phyloP scores from a whole-genome alignment of 2,888 invertebrate species.

The Chirona hameri region DNA sequence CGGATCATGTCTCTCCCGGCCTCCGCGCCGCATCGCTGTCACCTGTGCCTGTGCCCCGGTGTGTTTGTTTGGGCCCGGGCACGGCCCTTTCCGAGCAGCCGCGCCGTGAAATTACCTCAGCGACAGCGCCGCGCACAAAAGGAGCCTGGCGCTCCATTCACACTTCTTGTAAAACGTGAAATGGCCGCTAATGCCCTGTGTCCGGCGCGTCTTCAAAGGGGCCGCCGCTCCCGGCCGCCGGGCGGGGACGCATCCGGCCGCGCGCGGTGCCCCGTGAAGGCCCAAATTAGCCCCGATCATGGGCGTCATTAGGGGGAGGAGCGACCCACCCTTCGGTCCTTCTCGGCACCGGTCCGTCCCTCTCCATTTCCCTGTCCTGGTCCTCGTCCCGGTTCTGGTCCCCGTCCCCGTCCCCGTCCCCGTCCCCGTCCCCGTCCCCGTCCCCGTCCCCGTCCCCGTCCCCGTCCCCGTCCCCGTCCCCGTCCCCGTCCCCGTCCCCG shows the following conservation, averaged over 20 bases:
- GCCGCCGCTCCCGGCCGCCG: not conserved
- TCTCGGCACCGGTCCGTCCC: not conserved
- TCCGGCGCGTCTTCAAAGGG: not conserved
- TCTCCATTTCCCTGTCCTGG: not conserved
- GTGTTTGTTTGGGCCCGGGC: not conserved
- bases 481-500: too few species aligned
- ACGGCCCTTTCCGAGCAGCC: not conserved
- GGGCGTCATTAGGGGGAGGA: not conserved
- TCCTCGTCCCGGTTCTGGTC: too few species aligned
- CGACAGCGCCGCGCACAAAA: not conserved
- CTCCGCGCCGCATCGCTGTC: not conserved
- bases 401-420: not conserved
- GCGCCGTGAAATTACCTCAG: not conserved
- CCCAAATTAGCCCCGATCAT: slow-evolving; percentile 24
- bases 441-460: too few species aligned
- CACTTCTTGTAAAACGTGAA: slow-evolving; percentile 25
- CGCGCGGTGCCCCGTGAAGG: not conserved
- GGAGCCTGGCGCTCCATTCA: not conserved
- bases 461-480: too few species aligned
- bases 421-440: not conserved
- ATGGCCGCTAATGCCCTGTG: not conserved
- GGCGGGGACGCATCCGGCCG: not conserved
- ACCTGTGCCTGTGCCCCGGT: not conserved
- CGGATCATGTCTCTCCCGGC: too few species aligned
- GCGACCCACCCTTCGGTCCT: not conserved